Evolutionary conservation across 2,888 invertebrate species (phyloP), one percentile per base, ranked within the genome.

Genomic region (Pammene aurita): DNA sequence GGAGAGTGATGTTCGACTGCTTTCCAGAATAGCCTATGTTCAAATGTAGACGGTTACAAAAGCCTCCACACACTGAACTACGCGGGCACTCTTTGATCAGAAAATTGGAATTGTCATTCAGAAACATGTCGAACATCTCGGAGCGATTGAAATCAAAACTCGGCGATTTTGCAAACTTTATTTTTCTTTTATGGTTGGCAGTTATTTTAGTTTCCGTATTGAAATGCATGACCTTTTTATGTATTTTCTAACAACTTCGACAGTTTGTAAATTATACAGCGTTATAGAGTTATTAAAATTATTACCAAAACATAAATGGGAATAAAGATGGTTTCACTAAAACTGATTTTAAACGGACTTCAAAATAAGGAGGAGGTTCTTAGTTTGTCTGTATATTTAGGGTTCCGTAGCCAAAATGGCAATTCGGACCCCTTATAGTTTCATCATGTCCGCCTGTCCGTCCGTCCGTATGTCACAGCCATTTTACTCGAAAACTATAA

Each of bases 21-120:
- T 66, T 66, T 69, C 61, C 66, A 57, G 16, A 65, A 65, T 35
- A 65, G 54, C 60, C 69, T 38, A 58, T 55, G 55, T 68, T 68
- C 34, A 58, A 66, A 71, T 68, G 64, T 48, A 67, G 56, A 52
- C 72, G 73, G 74, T 76, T 73, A 78, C 78, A 78, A 75, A 54
- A 78, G 75, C 74, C 74, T 74, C 75, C 67, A 74, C 76, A 75
- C 74, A 76, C 72, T 75, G 74, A 77, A 76, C 69, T 46, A 71
- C 70, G 73, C 66, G 71, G 74, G 58, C 73, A 69, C 72, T 75
- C 79, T 80, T 81, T 80, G 78, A 80, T 76, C 77, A 74, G 74
- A 75, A 78, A 80, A 80, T 80, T 79, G 78, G 78, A 80, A 75
- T 78, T 79, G 80, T 78, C 80, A 78, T 80, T 79, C 77, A 78